Evolutionary conservation across 2,113 vertebrate genomes (phyloP).

Genomic region (Microcebus tavaratra): DNA sequence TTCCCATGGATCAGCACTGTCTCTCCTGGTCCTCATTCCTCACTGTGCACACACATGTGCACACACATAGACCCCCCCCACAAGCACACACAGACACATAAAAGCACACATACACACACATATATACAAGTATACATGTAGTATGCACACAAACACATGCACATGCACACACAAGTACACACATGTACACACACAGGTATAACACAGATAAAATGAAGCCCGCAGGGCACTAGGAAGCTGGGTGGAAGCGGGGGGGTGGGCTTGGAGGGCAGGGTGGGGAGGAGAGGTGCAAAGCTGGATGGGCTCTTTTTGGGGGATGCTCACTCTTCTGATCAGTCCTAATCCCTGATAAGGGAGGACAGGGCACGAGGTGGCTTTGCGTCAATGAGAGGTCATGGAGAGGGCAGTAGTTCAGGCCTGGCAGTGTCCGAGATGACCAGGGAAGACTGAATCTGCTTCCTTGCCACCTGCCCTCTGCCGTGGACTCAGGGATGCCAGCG

Average conservation of each 20-base stretch:
- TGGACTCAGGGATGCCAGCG: neutral
- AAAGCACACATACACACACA: neutral
- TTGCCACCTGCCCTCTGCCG: neutral
- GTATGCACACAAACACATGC: too few species aligned
- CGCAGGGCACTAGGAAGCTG: neutral
- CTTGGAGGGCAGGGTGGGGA: accelerated
- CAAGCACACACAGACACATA: neutral
- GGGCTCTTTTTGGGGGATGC: neutral
- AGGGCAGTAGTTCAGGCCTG: neutral
- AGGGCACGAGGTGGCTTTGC: neutral
- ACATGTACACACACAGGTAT: neutral
- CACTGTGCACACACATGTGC: neutral
- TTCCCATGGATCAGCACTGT: neutral
- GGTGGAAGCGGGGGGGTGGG: accelerated
- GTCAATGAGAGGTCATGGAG: neutral
- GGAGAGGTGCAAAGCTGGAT: too few species aligned
- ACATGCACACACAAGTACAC: neutral
- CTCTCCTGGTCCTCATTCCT: accelerated
- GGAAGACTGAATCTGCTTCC: neutral
- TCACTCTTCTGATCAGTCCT: neutral
- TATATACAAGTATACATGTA: neutral
- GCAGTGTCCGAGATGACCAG: accelerated
- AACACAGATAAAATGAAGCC: neutral
- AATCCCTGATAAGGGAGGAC: neutral
- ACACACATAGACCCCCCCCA: neutral